Conservation (phyloP, 2,888 invertebrate genomes). For the Rhagonycha fulva region DNA sequence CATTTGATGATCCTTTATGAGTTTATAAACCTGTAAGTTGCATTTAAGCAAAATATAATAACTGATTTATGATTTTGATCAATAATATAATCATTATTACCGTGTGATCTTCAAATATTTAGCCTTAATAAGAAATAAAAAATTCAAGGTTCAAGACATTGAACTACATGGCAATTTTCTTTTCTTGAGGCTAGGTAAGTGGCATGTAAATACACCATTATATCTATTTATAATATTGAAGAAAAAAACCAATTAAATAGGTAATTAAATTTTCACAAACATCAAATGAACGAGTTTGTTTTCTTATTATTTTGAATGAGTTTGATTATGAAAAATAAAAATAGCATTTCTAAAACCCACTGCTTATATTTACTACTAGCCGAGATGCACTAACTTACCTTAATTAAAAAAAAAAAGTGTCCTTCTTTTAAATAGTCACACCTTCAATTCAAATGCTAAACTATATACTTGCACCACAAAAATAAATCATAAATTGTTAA, state of each 20-base stretch:
- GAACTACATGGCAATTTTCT: background rate
- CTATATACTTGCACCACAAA: background rate
- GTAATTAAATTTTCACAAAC: background rate
- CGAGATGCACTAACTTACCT: background rate
- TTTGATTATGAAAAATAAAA: background rate
- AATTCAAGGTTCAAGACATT: background rate
- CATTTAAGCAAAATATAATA: no score
- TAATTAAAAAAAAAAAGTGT: background rate
- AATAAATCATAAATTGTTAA: background rate
- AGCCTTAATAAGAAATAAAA: background rate
- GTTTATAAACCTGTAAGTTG: no score
- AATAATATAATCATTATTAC: no score
- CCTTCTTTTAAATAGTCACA: background rate
- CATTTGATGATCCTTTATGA: no score
- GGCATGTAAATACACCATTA: background rate
- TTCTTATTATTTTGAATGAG: no score
- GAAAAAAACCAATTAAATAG: background rate
- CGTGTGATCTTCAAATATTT: background rate
- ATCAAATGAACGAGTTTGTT: no score
- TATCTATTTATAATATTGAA: background rate
- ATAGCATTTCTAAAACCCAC: background rate
- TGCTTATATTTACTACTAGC: no score
- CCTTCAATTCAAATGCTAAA: background rate
- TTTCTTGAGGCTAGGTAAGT: background rate
- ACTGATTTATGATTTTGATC: no score